Evolutionary conservation across 2,888 invertebrate genomes (phyloP).

Genomic region (Drosophila kambysellisi): DNA sequence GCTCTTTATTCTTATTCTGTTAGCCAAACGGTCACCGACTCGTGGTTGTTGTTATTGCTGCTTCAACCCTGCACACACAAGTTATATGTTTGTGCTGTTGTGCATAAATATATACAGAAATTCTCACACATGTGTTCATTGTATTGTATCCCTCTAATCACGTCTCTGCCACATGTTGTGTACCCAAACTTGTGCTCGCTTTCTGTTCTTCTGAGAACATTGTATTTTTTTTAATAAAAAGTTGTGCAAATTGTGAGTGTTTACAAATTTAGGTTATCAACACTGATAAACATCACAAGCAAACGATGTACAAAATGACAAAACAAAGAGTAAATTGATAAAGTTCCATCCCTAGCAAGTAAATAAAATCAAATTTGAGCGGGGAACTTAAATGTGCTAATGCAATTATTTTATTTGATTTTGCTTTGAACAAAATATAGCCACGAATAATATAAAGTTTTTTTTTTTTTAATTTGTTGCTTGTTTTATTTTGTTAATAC

Average conservation of each 20-base stretch:
- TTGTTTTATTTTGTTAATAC: neutral
- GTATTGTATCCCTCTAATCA: neutral
- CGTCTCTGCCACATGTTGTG: neutral
- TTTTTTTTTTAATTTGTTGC: neutral
- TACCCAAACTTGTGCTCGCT: too few species aligned
- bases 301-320: neutral
- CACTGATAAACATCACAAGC: neutral
- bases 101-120: neutral
- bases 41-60: constrained; percentile 20
- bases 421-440: neutral
- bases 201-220: neutral
- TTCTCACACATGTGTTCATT: neutral
- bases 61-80: constrained; percentile 41
- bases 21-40: constrained; percentile 42
- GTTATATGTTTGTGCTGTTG: constrained; percentile 26
- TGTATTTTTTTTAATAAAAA: neutral
- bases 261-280: neutral
- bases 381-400: neutral
- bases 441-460: neutral
- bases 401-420: neutral
- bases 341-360: constrained; percentile 5
- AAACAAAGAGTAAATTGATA: neutral
- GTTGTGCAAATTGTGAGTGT: neutral
- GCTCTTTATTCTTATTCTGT: constrained; percentile 24
- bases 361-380: neutral